Base-by-base conservation (phyloP, 2,888 invertebrate genomes). In the Lingula anatina region DNA sequence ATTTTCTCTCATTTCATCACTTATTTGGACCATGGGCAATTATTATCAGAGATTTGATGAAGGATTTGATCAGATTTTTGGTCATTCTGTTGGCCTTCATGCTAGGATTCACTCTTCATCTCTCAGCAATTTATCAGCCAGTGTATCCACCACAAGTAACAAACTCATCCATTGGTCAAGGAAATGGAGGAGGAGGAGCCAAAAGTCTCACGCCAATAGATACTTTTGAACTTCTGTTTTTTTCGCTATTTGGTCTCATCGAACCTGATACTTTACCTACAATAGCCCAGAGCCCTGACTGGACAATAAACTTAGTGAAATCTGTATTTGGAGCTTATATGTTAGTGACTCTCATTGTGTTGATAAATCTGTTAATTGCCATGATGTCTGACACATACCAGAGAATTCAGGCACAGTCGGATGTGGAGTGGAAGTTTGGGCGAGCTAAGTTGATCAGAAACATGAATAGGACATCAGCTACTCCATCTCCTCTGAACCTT, bases 311-410 rank as follows among this genome's bases (percentile, higher is more conserved):
- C 2, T 61, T 81, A 26, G 64, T 78, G 24, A 81, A 80, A 60
- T 57, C 77, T 15, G 88, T 94, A 71, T 95, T 96, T 81, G 96
- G 94, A 70, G 86, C 91, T 79, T 97, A 96, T 85, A 88, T 96
- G 86, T 86, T 96, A 85, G 92, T 97, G 79, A 93, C 94, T 66
- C 88, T 95, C 77, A 90, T 97, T 81, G 96, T 97, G 77, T 86
- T 97, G 74, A 92, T 96, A 82, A 96, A 97, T 82, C 87, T 97
- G 78, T 88, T 97, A 79, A 97, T 97, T 85, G 97, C 97, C 83
- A 96, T 97, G 96, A 96, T 97, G 95, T 95, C 95, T 81, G 96
- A 97, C 84, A 97, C 97, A 71, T 97, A 99, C 81, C 96, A 97
- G 80, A 86, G 95, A 76, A 96, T 96, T 75, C 91, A 99, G 86